Conservation (phyloP, 2,888 invertebrate genomes). For the Pyralis farinalis region DNA sequence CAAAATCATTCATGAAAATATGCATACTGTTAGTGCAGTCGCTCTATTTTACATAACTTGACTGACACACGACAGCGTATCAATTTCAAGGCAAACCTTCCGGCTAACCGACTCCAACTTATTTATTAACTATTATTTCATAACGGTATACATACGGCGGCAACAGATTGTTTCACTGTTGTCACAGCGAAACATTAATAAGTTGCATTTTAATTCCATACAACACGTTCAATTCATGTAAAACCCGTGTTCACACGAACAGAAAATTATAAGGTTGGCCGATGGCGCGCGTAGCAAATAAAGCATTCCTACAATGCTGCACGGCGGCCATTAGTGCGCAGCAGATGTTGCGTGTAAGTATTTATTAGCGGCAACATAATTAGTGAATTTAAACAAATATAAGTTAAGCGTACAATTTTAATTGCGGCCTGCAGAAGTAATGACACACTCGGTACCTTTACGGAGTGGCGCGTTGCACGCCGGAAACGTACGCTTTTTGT, state of each 20-base stretch:
- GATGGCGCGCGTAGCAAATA: conserved; percentile 51
- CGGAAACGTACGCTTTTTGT: conserved; percentile 35
- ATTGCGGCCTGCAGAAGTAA: conserved; percentile 53
- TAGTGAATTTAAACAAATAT: conserved; percentile 77
- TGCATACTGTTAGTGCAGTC: too few relatives aligned
- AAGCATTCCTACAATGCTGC: conserved; percentile 58
- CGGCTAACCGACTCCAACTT: too few relatives aligned
- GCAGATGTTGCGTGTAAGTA: conserved; percentile 74
- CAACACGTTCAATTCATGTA: conserved; percentile 23
- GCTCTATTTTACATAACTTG: too few relatives aligned
- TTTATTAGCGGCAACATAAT: conserved; percentile 72
- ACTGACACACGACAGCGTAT: too few relatives aligned
- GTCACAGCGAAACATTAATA: conserved; percentile 16
- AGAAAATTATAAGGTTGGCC: conserved; percentile 55
- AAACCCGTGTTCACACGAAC: conserved; percentile 49
- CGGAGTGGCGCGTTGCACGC: conserved; percentile 26
- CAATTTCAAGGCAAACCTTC: too few relatives aligned
- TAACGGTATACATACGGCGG: conserved; percentile 6
- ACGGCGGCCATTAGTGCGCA: conserved; percentile 46
- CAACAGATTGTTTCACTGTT: conserved; percentile 6
- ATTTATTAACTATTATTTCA: conserved; percentile 1
- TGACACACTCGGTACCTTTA: conserved; percentile 44
- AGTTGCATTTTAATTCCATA: conserved; percentile 20
- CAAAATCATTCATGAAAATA: too few relatives aligned
- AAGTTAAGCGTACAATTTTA: conserved; percentile 70